A percentile compares a stretch with the other conserved stretches of the same genome.
These are phyloP conservation scores for Isichthys henryi DNA, from an alignment of 2,113 vertebrate species.

Conservation along the genomic window DNA sequence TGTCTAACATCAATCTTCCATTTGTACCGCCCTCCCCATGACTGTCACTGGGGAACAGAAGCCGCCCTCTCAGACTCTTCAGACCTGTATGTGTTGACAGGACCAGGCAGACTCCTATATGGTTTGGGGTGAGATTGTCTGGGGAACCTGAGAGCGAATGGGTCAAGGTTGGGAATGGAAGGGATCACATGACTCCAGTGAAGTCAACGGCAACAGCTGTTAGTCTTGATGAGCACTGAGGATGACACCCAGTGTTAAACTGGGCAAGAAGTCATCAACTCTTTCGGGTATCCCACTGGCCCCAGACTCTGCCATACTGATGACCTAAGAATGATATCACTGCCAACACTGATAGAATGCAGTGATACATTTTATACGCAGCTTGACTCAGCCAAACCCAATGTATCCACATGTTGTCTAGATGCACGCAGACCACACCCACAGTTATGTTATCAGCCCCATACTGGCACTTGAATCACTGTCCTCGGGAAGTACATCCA, in stretches of 20 bases:
- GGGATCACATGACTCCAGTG: constrained; percentile 6
- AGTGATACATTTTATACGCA: background rate
- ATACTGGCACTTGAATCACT: background rate
- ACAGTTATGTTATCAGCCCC: background rate
- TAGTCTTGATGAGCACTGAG: background rate
- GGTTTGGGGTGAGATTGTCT: background rate
- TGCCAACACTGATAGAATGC: background rate
- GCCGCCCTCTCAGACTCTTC: background rate
- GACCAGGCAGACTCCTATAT: background rate
- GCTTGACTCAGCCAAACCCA: background rate
- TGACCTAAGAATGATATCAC: background rate
- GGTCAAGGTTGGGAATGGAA: background rate
- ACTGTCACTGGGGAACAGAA: background rate
- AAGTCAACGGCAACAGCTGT: constrained; percentile 4
- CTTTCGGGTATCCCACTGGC: background rate
- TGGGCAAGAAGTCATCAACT: background rate
- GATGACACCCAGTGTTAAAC: background rate
- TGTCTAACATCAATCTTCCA: background rate
- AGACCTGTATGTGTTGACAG: background rate
- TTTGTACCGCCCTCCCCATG: background rate
- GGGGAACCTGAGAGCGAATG: background rate
- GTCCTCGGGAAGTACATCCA: background rate
- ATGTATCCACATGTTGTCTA: background rate
- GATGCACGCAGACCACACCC: background rate
- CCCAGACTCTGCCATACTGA: background rate